Evolutionary conservation across 92 coral and sea anemone species (phyloP).

Genomic region (Heteractis magnifica): DNA sequence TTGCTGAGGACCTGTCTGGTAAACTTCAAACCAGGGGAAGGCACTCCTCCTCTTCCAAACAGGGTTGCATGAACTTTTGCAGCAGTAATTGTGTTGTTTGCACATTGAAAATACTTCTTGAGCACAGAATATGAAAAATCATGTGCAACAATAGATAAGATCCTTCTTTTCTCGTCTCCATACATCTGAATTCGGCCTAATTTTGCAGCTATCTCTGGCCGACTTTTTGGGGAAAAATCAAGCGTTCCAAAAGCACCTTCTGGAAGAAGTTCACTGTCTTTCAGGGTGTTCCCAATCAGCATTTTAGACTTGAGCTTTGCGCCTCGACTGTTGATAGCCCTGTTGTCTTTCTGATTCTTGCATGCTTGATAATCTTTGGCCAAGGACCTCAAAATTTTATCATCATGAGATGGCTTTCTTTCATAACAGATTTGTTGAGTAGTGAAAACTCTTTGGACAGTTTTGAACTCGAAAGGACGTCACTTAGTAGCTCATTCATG

Average conservation of each 20-base stretch:
- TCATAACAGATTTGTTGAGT: background rate
- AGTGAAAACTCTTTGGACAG: slow-evolving; percentile 33
- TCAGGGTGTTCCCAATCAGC: slow-evolving; percentile 5
- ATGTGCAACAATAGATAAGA: slow-evolving; percentile 6
- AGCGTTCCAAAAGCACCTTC: slow-evolving; percentile 23
- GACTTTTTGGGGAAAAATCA: slow-evolving; percentile 31
- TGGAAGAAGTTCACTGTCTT: slow-evolving; percentile 21
- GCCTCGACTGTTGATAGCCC: slow-evolving; percentile 28
- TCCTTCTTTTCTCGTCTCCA: slow-evolving; percentile 17
- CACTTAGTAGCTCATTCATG: slow-evolving; percentile 26
- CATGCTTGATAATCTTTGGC: slow-evolving; percentile 43
- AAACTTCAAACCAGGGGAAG: slow-evolving; percentile 2
- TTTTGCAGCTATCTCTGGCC: slow-evolving; percentile 36
- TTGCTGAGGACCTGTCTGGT: slow-evolving; percentile 38
- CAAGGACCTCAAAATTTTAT: slow-evolving; percentile 12
- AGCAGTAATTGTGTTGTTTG: slow-evolving; percentile 4
- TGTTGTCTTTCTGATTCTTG: slow-evolving; percentile 28
- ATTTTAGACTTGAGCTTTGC: slow-evolving; percentile 30
- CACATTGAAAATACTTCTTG: slow-evolving; percentile 9
- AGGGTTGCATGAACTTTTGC: slow-evolving; percentile 13
- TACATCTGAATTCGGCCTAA: background rate
- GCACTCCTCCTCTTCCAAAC: slow-evolving; percentile 24
- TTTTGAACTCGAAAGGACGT: slow-evolving; percentile 22
- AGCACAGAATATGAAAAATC: background rate
- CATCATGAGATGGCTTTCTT: slow-evolving; percentile 15